phyloP scores from a whole-genome alignment of 1,140 invertebrate genomes.

The Hylyphantes graminicola region DNA sequence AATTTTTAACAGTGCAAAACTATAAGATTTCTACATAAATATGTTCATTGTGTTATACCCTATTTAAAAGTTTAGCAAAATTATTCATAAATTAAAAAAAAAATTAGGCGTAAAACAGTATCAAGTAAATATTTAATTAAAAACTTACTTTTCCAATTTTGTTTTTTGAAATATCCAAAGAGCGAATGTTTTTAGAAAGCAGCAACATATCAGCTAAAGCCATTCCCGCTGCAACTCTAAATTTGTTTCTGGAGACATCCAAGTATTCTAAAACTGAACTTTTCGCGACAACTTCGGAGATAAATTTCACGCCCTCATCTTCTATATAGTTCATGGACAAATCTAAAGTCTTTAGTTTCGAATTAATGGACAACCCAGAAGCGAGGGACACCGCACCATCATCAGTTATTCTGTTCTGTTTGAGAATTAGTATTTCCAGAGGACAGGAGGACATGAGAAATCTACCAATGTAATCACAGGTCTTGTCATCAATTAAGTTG shows the following conservation, averaged over 20 bases:
- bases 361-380: conserved; percentile 10
- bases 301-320: conserved; percentile 14
- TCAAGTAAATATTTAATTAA: too few relatives aligned
- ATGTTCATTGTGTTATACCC: too few relatives aligned
- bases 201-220: background rate
- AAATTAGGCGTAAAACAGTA: too few relatives aligned
- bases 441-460: conserved; percentile 3
- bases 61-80: too few relatives aligned
- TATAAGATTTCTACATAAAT: too few relatives aligned
- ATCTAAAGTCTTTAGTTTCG: conserved; percentile 1
- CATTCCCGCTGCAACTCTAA: background rate
- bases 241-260: conserved; percentile 34
- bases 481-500: conserved; percentile 13
- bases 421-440: conserved; percentile 6
- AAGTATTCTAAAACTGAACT: background rate
- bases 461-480: conserved; percentile 17
- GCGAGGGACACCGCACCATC: conserved; percentile 4
- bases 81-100: too few relatives aligned
- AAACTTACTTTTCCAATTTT: conserved; percentile 12
- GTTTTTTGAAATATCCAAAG: conserved; percentile 19
- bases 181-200: background rate
- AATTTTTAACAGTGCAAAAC: too few relatives aligned
- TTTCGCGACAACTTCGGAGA: background rate
- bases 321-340: conserved; percentile 36
- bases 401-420: conserved; percentile 21